Evolutionary conservation across 2,797 vertebrate species (phyloP).

Genomic region (Apogon talboti): DNA sequence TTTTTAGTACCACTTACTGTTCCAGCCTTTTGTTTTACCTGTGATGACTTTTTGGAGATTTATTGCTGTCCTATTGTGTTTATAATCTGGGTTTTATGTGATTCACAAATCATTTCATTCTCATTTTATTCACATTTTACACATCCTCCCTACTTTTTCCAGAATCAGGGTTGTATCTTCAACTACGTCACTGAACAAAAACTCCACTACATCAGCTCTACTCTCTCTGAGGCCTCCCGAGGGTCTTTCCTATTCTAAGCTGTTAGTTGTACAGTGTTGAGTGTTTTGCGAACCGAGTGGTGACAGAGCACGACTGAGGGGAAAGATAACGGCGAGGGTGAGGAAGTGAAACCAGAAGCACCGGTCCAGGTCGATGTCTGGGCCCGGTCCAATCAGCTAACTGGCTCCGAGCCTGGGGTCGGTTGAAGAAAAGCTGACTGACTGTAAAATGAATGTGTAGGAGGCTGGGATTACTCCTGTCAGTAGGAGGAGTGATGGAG

Average conservation of each 20-base stretch:
- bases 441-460: constrained; percentile 25
- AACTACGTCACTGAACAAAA: no score
- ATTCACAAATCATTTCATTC: no score
- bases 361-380: constrained; percentile 34
- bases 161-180: no score
- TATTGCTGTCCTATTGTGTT: no score
- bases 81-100: no score
- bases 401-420: constrained; percentile 16
- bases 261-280: background rate
- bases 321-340: constrained; percentile 19
- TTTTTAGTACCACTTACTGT: no score
- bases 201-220: no score
- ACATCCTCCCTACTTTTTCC: no score
- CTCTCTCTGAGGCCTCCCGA: no score
- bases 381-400: constrained; percentile 22
- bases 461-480: constrained; percentile 24
- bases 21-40: no score
- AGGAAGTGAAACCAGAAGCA: constrained; percentile 34
- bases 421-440: constrained; percentile 39
- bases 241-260: background rate
- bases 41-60: no score
- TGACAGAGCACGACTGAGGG: background rate
- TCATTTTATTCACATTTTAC: no score
- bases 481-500: constrained; percentile 15
- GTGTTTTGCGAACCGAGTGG: background rate